phyloP scores from a whole-genome alignment of 2,797 vertebrate species.

The Hydrolagus colliei region DNA sequence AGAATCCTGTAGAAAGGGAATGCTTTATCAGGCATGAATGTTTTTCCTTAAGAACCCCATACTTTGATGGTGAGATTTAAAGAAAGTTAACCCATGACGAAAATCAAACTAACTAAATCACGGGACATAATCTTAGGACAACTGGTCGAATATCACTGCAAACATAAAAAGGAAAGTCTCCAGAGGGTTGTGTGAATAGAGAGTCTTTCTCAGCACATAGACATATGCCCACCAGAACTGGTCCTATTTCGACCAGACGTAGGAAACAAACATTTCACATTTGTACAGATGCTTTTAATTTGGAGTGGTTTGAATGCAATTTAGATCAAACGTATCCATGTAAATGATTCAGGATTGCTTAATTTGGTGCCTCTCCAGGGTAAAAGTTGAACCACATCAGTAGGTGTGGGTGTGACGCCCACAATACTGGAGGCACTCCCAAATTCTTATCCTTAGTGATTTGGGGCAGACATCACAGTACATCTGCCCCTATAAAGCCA shows the following conservation, averaged over 20 bases:
- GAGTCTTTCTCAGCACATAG: constrained; percentile 86
- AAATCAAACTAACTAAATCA: constrained; percentile 1
- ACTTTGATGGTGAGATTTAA: not conserved
- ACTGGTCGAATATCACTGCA: constrained; percentile 70
- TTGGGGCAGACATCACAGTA: constrained; percentile 42
- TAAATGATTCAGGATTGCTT: constrained; percentile 98
- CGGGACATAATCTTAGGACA: constrained; percentile 34
- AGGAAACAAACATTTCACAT: constrained; percentile 80
- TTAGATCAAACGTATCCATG: constrained; percentile 98
- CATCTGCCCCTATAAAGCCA: not conserved
- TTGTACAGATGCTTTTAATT: constrained; percentile 97
- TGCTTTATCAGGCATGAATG: constrained; percentile 3
- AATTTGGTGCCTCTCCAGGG: constrained; percentile 89
- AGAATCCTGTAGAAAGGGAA: constrained; percentile 4
- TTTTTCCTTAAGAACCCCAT: not conserved
- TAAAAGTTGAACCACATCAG: constrained; percentile 81
- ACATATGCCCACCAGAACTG: constrained; percentile 89
- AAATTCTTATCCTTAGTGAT: constrained; percentile 56
- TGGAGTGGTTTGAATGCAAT: constrained; percentile 98
- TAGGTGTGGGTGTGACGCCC: constrained; percentile 81
- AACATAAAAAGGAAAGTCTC: constrained; percentile 70
- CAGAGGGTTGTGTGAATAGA: constrained; percentile 74
- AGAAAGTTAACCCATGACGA: not conserved
- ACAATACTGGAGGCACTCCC: constrained; percentile 66
- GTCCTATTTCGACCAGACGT: constrained; percentile 64